phyloP scores from a whole-genome alignment of 37 sponge, comb jelly and placozoan species.

The Diacarnus erythraeanus region DNA sequence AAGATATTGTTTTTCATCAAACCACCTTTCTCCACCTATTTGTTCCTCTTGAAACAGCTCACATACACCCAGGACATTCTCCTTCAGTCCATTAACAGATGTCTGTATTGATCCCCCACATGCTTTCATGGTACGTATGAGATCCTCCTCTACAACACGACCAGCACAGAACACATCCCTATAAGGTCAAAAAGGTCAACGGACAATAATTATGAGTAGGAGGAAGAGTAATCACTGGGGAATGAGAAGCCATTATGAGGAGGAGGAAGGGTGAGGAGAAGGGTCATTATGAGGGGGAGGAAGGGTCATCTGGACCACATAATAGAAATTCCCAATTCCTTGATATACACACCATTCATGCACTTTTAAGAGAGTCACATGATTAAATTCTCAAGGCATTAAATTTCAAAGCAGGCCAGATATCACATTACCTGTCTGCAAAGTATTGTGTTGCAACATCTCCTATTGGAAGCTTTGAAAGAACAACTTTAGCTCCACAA shows the following conservation, averaged over 20 bases:
- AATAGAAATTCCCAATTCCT: too few species aligned
- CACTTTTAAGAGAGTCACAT: too few species aligned
- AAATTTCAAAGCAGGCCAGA: too few species aligned
- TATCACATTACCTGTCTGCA: slow-evolving; percentile 96
- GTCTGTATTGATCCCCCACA: slow-evolving; percentile 99
- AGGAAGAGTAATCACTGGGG: not conserved
- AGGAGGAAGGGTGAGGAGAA: not conserved
- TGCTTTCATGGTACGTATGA: slow-evolving; percentile 94
- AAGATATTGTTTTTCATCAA: too few species aligned
- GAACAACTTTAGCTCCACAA: slow-evolving; percentile 97
- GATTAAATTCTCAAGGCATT: too few species aligned
- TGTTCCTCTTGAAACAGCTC: slow-evolving; percentile 96
- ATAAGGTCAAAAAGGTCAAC: not conserved
- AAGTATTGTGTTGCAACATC: slow-evolving; percentile 99
- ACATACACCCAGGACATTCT: slow-evolving; percentile 81
- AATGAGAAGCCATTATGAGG: not conserved
- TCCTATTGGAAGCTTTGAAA: slow-evolving; percentile 99
- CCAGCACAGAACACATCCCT: slow-evolving; percentile 99
- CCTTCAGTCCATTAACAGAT: slow-evolving; percentile 77
- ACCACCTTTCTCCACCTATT: slow-evolving; percentile 98
- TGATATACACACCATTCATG: too few species aligned
- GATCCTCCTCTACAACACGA: slow-evolving; percentile 93
- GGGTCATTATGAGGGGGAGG: not conserved
- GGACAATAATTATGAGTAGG: too few species aligned
- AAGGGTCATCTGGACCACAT: too few species aligned